Conservation (phyloP, 2,888 invertebrate species). For the Cryptocephalus moraei region DNA sequence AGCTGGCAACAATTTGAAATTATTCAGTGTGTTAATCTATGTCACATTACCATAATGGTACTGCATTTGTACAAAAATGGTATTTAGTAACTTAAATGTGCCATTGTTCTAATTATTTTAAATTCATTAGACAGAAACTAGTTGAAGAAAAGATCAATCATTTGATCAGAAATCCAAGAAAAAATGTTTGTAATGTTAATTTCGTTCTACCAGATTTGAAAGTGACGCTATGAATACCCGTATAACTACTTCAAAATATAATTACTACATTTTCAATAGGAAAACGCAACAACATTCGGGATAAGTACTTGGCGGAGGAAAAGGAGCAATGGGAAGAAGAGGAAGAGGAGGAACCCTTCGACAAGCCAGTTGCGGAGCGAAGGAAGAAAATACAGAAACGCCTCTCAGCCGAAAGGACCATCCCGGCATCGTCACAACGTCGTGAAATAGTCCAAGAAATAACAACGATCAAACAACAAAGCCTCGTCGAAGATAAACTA, state of each 20-base stretch:
- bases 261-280: background rate
- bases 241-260: background rate
- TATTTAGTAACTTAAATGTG: too few relatives aligned
- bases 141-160: too few relatives aligned
- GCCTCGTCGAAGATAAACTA: slow-evolving; percentile 41
- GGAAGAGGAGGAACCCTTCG: slow-evolving; percentile 54
- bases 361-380: slow-evolving; percentile 65
- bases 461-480: slow-evolving; percentile 46
- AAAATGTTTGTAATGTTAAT: too few relatives aligned
- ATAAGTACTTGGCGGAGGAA: slow-evolving; percentile 74
- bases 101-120: too few relatives aligned
- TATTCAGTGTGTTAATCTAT: too few relatives aligned
- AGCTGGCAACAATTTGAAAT: too few relatives aligned
- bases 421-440: slow-evolving; percentile 63
- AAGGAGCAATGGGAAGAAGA: slow-evolving; percentile 51
- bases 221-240: too few relatives aligned
- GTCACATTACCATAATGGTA: too few relatives aligned
- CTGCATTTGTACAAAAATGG: too few relatives aligned
- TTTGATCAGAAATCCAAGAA: too few relatives aligned
- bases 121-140: too few relatives aligned
- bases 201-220: too few relatives aligned
- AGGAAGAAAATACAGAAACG: slow-evolving; percentile 67
- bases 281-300: slow-evolving; percentile 37
- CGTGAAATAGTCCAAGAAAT: slow-evolving; percentile 66
- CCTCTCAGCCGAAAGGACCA: slow-evolving; percentile 54